Percentiles rank a stretch among this genome's conserved stretches.
phyloP scores from a whole-genome alignment of 2,888 invertebrate species.

The Tachina grossa region DNA sequence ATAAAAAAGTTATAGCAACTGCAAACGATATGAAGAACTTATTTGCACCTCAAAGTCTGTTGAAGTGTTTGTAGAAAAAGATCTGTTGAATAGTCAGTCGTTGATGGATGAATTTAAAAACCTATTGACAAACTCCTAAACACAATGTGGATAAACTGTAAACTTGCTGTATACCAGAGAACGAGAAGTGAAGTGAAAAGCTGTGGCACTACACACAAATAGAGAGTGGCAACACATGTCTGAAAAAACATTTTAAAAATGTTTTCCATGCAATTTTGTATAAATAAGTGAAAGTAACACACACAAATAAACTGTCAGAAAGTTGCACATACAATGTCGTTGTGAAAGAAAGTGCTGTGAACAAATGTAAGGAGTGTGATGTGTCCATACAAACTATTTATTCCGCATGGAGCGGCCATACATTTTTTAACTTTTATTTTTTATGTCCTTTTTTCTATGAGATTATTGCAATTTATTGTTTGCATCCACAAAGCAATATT shows the following conservation, averaged over 20 bases:
- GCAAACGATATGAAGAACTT: background rate
- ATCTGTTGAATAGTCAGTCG: constrained; percentile 24
- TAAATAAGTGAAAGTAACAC: constrained; percentile 30
- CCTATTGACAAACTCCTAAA: constrained; percentile 69
- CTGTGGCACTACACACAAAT: background rate
- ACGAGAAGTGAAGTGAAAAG: constrained; percentile 19
- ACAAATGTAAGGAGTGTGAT: background rate
- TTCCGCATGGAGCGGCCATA: background rate
- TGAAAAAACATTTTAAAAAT: constrained; percentile 7
- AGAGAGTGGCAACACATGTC: background rate
- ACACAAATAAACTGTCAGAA: background rate
- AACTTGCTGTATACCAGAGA: constrained; percentile 2
- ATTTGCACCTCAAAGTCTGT: background rate
- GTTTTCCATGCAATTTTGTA: constrained; percentile 45
- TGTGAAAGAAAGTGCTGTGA: background rate
- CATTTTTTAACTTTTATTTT: constrained; percentile 22
- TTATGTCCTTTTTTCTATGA: background rate
- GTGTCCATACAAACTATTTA: constrained; percentile 22
- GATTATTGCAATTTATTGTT: constrained; percentile 41
- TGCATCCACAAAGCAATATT: constrained; percentile 23
- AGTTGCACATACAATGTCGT: background rate
- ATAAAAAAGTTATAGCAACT: background rate
- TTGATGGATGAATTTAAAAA: constrained; percentile 48
- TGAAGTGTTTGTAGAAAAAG: background rate
- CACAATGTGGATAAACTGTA: constrained; percentile 61